Evolutionary conservation across 2,113 vertebrate genomes (phyloP).

Genomic region (Melanocharis versteri): DNA sequence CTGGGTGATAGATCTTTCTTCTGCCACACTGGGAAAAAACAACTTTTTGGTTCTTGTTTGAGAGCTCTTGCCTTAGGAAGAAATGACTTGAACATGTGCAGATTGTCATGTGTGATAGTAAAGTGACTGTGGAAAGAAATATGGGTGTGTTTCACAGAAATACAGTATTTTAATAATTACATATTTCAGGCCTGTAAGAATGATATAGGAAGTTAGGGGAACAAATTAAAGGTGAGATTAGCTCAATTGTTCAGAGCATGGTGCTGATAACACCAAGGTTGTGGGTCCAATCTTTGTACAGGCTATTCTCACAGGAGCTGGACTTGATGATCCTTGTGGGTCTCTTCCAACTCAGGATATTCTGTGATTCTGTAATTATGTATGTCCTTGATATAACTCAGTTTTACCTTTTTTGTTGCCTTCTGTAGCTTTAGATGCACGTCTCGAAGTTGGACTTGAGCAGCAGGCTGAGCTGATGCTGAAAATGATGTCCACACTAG

Average conservation of each 20-base stretch:
- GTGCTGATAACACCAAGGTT: not conserved
- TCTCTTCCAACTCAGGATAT: not conserved
- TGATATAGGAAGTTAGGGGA: not conserved
- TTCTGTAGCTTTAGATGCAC: conserved; percentile 88
- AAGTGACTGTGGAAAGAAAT: not conserved
- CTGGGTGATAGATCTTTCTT: not conserved
- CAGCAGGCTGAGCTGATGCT: conserved; percentile 98
- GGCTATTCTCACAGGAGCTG: not conserved
- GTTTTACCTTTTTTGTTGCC: not conserved
- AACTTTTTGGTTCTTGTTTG: not conserved
- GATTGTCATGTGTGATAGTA: not conserved
- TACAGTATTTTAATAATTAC: not conserved
- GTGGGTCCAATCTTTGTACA: accelerated
- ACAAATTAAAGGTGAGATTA: not conserved
- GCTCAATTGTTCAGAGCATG: not conserved
- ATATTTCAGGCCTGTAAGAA: not conserved
- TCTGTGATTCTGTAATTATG: not conserved
- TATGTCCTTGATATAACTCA: not conserved
- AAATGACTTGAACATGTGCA: not conserved
- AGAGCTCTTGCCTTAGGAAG: not conserved
- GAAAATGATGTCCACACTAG: conserved; percentile 98
- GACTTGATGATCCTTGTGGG: not conserved
- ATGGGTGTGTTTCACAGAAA: not conserved
- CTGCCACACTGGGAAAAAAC: not conserved
- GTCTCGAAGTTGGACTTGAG: conserved; percentile 95